Evolutionary conservation across 2,113 vertebrate species (phyloP).

Genomic region (Irena cyanogastra): DNA sequence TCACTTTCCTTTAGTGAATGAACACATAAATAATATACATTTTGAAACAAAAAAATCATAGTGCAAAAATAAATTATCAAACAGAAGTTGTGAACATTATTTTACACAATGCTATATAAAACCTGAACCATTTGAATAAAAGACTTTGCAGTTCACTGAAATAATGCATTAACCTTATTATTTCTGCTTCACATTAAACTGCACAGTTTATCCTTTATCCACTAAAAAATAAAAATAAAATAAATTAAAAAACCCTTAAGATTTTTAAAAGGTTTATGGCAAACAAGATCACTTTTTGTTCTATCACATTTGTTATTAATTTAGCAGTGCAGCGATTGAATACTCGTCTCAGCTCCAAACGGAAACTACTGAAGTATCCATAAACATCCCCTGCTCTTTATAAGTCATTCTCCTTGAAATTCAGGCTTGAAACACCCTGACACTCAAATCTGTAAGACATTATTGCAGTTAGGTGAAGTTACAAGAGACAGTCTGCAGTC

Average conservation of each 20-base stretch:
- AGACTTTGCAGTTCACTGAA: constrained; percentile 65
- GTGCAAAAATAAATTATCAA: constrained; percentile 80
- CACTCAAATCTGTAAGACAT: constrained; percentile 57
- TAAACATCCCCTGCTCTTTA: constrained; percentile 60
- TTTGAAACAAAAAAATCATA: constrained; percentile 62
- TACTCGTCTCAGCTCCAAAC: constrained; percentile 47
- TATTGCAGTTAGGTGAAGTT: constrained; percentile 69
- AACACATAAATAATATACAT: constrained; percentile 67
- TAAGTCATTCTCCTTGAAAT: constrained; percentile 14
- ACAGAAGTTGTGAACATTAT: constrained; percentile 66
- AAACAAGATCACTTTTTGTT: constrained; percentile 60
- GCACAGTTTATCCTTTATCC: constrained; percentile 57
- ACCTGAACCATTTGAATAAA: constrained; percentile 70
- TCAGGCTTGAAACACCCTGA: constrained; percentile 26
- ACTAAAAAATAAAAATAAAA: constrained; percentile 57
- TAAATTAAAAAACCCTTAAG: constrained; percentile 45
- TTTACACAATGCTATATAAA: constrained; percentile 71
- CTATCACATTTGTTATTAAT: constrained; percentile 58
- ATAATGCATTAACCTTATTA: constrained; percentile 57
- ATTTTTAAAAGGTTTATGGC: constrained; percentile 55
- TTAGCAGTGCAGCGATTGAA: constrained; percentile 67
- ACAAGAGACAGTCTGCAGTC: constrained; percentile 42
- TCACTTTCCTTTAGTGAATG: constrained; percentile 49
- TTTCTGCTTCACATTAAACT: constrained; percentile 70
- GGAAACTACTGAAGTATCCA: constrained; percentile 47